phyloP scores from a whole-genome alignment of 2,113 vertebrate genomes.

The Petromus typicus region DNA sequence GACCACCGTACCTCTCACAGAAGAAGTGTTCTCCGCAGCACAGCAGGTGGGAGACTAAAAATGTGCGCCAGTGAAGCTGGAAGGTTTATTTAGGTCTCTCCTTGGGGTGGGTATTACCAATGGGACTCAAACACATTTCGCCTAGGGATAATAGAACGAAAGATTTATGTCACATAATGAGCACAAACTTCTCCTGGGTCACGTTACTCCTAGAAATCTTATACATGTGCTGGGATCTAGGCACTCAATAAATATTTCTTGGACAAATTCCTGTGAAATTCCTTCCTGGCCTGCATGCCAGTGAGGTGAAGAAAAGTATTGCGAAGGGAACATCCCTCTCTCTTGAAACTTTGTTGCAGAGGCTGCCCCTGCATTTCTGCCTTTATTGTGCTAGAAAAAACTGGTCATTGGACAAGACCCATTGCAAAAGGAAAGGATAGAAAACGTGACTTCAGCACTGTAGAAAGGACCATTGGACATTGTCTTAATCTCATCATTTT shows the following conservation, averaged over 20 bases:
- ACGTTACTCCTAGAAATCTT: background rate
- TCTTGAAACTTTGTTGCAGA: constrained; percentile 2
- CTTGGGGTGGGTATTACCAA: background rate
- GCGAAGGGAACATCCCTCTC: background rate
- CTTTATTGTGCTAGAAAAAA: constrained; percentile 27
- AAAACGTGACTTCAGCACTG: background rate
- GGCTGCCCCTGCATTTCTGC: background rate
- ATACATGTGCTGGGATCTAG: background rate
- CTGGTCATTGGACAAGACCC: background rate
- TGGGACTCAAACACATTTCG: background rate
- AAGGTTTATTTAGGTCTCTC: background rate
- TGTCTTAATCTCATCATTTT: background rate
- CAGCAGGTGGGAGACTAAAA: background rate
- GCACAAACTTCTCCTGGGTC: background rate
- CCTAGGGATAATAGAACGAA: background rate
- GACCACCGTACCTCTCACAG: background rate
- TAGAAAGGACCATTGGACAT: background rate
- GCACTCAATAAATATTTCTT: constrained; percentile 1
- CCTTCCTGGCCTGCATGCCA: background rate
- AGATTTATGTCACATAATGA: background rate
- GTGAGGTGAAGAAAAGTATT: background rate
- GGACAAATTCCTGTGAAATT: constrained; percentile 45
- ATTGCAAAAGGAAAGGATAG: background rate
- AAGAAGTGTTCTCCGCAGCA: background rate
- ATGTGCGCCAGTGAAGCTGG: background rate